phyloP scores from a whole-genome alignment of 1,140 invertebrate species.

The Trichonephila clavata region DNA sequence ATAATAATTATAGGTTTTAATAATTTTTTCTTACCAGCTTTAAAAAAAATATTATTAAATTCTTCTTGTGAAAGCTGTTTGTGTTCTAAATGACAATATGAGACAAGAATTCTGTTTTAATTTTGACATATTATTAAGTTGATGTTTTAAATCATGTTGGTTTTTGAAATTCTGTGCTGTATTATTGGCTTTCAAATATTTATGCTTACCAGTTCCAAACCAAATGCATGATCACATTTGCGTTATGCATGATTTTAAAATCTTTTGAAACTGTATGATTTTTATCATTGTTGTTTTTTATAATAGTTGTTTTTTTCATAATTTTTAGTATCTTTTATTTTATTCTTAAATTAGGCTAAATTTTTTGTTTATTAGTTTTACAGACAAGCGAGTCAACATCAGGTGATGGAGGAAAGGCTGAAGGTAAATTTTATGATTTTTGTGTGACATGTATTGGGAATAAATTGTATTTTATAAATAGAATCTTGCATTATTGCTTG shows the following conservation, averaged over 20 bases:
- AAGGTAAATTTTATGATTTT: background rate
- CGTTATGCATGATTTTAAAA: background rate
- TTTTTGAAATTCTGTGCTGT: background rate
- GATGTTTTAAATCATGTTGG: background rate
- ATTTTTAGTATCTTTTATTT: constrained; percentile 11
- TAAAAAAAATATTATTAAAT: too few species aligned
- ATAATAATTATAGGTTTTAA: too few species aligned
- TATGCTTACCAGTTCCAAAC: background rate
- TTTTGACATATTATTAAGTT: background rate
- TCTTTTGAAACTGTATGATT: background rate
- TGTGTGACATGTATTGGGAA: background rate
- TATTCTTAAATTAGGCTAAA: constrained; percentile 5
- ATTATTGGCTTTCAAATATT: background rate
- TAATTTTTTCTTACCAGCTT: too few species aligned
- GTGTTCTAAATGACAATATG: background rate
- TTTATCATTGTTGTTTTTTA: background rate
- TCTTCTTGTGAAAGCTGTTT: too few species aligned
- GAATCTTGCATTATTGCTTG: background rate
- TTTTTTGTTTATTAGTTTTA: constrained; percentile 22
- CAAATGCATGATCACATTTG: background rate
- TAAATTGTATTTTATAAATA: background rate
- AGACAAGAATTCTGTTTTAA: background rate
- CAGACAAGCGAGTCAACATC: background rate
- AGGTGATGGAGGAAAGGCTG: background rate
- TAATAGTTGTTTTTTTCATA: background rate